phyloP scores from a whole-genome alignment of 2,888 invertebrate genomes.

The Zelleria hepariella region DNA sequence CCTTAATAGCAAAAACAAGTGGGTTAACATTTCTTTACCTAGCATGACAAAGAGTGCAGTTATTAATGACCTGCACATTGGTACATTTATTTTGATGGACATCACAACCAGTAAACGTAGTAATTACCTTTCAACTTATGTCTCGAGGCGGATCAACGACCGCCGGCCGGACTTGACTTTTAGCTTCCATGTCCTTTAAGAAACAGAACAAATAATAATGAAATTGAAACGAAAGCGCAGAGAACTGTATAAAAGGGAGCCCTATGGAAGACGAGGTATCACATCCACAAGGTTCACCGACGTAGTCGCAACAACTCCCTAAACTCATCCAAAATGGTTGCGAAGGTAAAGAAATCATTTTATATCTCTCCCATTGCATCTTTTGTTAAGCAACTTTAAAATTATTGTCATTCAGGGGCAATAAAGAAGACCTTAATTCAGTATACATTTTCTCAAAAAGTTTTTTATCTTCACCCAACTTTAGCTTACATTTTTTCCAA shows the following conservation, averaged over 20 bases:
- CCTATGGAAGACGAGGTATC: conserved; percentile 26
- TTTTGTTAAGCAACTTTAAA: neutral
- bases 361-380: too few relatives aligned
- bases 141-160: neutral
- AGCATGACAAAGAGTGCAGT: neutral
- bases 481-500: too few relatives aligned
- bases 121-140: neutral
- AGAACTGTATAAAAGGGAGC: conserved; percentile 39
- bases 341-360: conserved; percentile 39
- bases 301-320: conserved; percentile 42
- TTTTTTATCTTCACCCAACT: too few relatives aligned
- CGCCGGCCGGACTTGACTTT: conserved; percentile 53
- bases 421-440: too few relatives aligned
- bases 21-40: neutral
- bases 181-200: conserved; percentile 16
- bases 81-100: neutral
- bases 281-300: conserved; percentile 35
- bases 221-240: neutral
- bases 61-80: neutral
- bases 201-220: conserved; percentile 1
- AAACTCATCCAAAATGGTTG: conserved; percentile 42
- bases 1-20: neutral
- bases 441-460: too few relatives aligned
- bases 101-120: neutral
- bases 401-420: neutral